Base-by-base conservation (phyloP, 2,797 vertebrate genomes). In the Babyrousa celebensis region DNA sequence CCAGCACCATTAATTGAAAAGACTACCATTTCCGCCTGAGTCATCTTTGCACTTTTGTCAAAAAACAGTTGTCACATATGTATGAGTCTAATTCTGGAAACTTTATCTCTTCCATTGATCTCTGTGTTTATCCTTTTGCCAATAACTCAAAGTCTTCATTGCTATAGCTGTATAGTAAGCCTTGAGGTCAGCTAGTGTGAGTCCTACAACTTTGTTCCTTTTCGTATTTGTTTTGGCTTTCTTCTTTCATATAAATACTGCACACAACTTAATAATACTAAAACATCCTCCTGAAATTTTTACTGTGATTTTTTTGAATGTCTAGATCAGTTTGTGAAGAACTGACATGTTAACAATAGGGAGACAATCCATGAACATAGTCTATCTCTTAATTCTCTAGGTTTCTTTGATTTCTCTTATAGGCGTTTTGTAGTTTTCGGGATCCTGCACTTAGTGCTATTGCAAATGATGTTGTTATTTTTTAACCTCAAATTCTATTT, bases 161-260 rank as follows among this genome's bases (percentile, higher is more conserved):
- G 43, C 10, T 70, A 12, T 5, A 90, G 23, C 25, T 77, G 65
- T 82, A n/a, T 6, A 56, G 12, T 68, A 87, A 96, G 5, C n/a
- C 65, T 79, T 83, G 23, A 83, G 74, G 62, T 85, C 56, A 80
- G 68, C 48, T 58, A 36, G 1, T 77, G 15, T 62, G 40, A 56
- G 10, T 62, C 25, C 60, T 70, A 23, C 9, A 87, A 84, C 21
- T 92, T 92, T 48, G 6, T 58, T 68, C 32, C 21, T 83, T 60
- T 36, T 54, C 91, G 75, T 95, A 84, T 71, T 71, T 17, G 21
- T 75, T 97, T 83, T 67, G 9, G 21, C n/a, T 88, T 84, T 89
- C 29, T 63, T 84, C 40, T 83, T 68, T 79, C 36, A 58, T 43
- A 15, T 27, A 65, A 91, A 54, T 92, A 62, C 62, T 52, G 84